Percentiles rank a stretch among this genome's conserved stretches.
Evolutionary conservation across 1,140 invertebrate species (phyloP).

Genomic region (Ectropis grisescens): DNA sequence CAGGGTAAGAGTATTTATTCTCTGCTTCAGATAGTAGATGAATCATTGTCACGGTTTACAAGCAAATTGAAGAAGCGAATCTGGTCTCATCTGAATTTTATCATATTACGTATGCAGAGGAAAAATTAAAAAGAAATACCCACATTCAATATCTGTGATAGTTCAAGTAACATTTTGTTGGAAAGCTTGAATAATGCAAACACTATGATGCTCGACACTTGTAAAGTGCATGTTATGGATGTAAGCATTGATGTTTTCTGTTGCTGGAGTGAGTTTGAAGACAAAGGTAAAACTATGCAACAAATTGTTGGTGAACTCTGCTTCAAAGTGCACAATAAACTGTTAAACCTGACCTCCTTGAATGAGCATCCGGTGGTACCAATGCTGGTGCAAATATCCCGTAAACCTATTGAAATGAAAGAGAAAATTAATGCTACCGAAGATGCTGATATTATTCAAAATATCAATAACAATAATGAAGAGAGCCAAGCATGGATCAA

Average conservation of each 20-base stretch:
- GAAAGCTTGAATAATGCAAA: constrained; percentile 35
- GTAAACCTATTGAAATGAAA: constrained; percentile 32
- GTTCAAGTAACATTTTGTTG: constrained; percentile 18
- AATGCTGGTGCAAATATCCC: constrained; percentile 51
- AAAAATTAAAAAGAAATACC: constrained; percentile 9
- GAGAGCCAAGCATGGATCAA: constrained; percentile 34
- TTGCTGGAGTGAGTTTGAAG: constrained; percentile 58
- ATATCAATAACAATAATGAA: constrained; percentile 32
- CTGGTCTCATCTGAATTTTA: constrained; percentile 10
- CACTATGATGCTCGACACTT: constrained; percentile 30
- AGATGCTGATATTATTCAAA: constrained; percentile 26
- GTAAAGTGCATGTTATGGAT: constrained; percentile 39
- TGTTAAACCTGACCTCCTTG: constrained; percentile 18
- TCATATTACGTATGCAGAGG: constrained; percentile 30
- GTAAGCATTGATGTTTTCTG: constrained; percentile 56
- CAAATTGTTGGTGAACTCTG: constrained; percentile 40
- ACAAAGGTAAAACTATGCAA: constrained; percentile 42
- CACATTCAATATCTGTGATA: constrained; percentile 18
- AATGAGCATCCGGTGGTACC: constrained; percentile 36
- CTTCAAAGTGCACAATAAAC: constrained; percentile 24
- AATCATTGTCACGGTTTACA: neutral
- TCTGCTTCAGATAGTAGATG: constrained; percentile 15
- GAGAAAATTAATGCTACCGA: constrained; percentile 40
- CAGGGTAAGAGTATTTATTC: constrained; percentile 30
- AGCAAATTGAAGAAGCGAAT: neutral